Percentiles rank a stretch among this genome's conserved stretches.
These are phyloP conservation scores for Parnassius glacialis DNA, from an alignment of 2,888 invertebrate genomes.

Conservation along the genomic window DNA sequence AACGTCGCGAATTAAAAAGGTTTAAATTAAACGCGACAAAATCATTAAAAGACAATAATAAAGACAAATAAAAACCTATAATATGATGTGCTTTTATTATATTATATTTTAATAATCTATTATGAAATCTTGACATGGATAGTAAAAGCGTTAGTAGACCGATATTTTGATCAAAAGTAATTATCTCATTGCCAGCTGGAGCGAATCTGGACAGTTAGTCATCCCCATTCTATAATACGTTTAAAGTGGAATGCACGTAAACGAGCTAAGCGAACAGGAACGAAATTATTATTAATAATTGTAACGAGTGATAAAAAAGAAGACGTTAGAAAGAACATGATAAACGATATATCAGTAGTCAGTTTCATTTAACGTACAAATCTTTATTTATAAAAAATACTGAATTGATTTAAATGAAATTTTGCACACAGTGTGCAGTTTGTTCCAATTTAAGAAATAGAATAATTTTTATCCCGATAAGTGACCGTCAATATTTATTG, in stretches of 20 bases:
- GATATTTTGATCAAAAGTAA: slow-evolving; percentile 9
- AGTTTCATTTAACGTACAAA: too few relatives aligned
- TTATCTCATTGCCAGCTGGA: slow-evolving; percentile 24
- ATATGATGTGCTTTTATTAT: too few relatives aligned
- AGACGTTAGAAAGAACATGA: not conserved
- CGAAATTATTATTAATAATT: slow-evolving; percentile 5
- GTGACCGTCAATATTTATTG: too few relatives aligned
- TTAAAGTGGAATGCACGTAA: slow-evolving; percentile 13
- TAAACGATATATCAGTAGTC: not conserved
- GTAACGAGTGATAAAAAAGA: slow-evolving; percentile 1
- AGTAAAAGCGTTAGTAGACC: slow-evolving; percentile 14
- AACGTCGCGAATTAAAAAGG: too few relatives aligned
- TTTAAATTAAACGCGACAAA: too few relatives aligned
- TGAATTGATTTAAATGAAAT: too few relatives aligned
- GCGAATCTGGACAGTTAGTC: slow-evolving; percentile 22
- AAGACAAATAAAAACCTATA: too few relatives aligned
- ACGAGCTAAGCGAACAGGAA: slow-evolving; percentile 16
- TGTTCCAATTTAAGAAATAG: too few relatives aligned
- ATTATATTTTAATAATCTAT: not conserved
- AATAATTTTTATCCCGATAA: too few relatives aligned
- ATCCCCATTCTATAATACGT: slow-evolving; percentile 18
- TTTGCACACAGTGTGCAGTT: too few relatives aligned
- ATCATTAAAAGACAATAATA: too few relatives aligned
- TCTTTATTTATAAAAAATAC: too few relatives aligned
- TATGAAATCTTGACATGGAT: not conserved